These are phyloP conservation scores for Zosterops borbonicus DNA, from an alignment of 2,113 vertebrate genomes.

Conservation along the genomic window DNA sequence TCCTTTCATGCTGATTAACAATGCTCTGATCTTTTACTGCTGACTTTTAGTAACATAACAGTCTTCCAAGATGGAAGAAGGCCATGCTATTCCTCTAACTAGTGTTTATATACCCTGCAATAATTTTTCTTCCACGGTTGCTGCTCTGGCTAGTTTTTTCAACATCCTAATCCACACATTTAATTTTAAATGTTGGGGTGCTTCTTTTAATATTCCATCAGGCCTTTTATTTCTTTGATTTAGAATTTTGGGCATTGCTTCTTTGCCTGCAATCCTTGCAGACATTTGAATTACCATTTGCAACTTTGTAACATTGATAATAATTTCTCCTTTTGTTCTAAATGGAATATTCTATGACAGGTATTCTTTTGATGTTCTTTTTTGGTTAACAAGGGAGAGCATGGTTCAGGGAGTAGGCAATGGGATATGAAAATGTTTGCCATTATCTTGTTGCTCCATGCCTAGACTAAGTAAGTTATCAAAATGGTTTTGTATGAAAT, in stretches of 20 bases:
- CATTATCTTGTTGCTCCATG: background rate
- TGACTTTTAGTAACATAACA: constrained; percentile 48
- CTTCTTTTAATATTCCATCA: background rate
- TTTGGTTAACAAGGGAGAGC: background rate
- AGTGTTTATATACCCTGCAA: constrained; percentile 35
- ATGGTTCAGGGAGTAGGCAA: background rate
- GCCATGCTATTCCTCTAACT: constrained; percentile 38
- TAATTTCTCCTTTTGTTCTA: background rate
- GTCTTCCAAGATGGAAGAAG: constrained; percentile 45
- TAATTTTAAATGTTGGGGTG: background rate
- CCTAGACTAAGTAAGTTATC: background rate
- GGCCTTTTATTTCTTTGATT: background rate
- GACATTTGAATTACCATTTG: background rate
- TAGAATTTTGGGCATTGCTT: background rate
- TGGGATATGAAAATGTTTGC: background rate
- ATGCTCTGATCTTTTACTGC: constrained; percentile 51
- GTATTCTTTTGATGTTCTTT: background rate
- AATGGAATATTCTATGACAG: background rate
- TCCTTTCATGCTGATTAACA: constrained; percentile 56
- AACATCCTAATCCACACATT: background rate
- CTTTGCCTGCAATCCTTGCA: background rate
- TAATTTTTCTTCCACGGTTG: constrained; percentile 33
- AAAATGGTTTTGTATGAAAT: background rate
- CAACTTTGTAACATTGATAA: background rate
- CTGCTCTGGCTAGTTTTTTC: constrained; percentile 25